phyloP scores from a whole-genome alignment of 2,888 invertebrate species.

The Agrochola litura region DNA sequence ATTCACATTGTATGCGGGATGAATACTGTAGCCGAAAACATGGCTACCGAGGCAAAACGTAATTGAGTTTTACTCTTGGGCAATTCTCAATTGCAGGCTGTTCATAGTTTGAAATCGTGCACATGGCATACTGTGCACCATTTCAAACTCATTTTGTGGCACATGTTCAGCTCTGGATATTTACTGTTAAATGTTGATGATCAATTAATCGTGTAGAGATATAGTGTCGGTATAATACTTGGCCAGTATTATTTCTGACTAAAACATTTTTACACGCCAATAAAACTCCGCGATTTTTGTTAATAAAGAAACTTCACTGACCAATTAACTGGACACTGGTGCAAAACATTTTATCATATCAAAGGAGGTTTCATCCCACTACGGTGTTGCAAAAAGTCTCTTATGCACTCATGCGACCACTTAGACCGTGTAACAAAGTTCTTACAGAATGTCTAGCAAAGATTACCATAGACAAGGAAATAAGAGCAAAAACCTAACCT shows the following conservation, averaged over 20 bases:
- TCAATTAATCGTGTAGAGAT: background rate
- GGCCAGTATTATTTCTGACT: background rate
- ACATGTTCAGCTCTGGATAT: background rate
- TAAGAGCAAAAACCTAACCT: background rate
- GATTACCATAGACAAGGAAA: background rate
- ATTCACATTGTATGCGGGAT: constrained; percentile 16
- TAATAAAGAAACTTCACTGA: background rate
- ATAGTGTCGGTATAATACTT: background rate
- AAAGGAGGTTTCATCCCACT: background rate
- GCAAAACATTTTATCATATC: background rate
- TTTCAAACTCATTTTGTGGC: background rate
- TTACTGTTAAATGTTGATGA: background rate
- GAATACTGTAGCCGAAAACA: constrained; percentile 33
- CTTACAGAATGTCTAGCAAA: background rate
- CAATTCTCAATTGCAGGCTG: constrained; percentile 25
- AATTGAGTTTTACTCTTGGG: constrained; percentile 36
- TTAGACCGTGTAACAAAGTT: background rate
- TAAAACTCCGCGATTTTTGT: background rate
- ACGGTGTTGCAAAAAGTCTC: background rate
- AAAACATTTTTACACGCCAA: background rate
- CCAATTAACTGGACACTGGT: background rate
- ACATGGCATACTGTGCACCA: background rate
- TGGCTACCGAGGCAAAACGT: constrained; percentile 23
- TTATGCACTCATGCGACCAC: background rate
- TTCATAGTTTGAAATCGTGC: constrained; percentile 22